These are phyloP conservation scores for Charanyca ferruginea DNA, from an alignment of 2,888 invertebrate species.

Conservation along the genomic window DNA sequence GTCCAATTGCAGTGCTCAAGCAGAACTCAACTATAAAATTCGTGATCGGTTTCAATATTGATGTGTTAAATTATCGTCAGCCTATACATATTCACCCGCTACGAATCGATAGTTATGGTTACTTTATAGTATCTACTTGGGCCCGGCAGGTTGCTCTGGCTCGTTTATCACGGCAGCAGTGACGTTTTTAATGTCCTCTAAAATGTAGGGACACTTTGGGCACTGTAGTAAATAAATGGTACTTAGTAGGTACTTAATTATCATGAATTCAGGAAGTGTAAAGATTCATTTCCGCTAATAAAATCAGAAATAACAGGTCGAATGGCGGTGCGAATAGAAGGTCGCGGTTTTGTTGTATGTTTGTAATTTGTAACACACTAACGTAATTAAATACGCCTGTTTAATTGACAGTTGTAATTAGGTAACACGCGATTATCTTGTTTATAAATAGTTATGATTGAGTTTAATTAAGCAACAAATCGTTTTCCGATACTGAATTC, in stretches of 20 bases:
- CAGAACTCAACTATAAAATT: background rate
- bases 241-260: background rate
- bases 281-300: slow-evolving; percentile 13
- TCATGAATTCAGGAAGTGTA: slow-evolving; percentile 3
- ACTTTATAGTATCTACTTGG: background rate
- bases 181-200: background rate
- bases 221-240: background rate
- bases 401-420: slow-evolving; percentile 51
- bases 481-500: slow-evolving; percentile 41
- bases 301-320: slow-evolving; percentile 4
- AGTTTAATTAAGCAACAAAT: slow-evolving; percentile 35
- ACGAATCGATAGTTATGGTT: background rate
- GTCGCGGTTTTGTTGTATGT: slow-evolving; percentile 30
- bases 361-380: slow-evolving; percentile 33
- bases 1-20: slow-evolving; percentile 6
- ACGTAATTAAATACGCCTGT: slow-evolving; percentile 48
- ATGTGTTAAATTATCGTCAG: background rate
- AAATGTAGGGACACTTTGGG: background rate
- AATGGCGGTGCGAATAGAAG: slow-evolving; percentile 21
- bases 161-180: background rate
- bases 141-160: background rate
- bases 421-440: slow-evolving; percentile 30
- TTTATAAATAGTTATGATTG: slow-evolving; percentile 19
- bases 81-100: background rate
- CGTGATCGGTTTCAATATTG: slow-evolving; percentile 1